Evolutionary conservation across 2,888 invertebrate species (phyloP), one percentile per base, ranked within the genome.

Genomic region (Acrocyrtus sp.): DNA sequence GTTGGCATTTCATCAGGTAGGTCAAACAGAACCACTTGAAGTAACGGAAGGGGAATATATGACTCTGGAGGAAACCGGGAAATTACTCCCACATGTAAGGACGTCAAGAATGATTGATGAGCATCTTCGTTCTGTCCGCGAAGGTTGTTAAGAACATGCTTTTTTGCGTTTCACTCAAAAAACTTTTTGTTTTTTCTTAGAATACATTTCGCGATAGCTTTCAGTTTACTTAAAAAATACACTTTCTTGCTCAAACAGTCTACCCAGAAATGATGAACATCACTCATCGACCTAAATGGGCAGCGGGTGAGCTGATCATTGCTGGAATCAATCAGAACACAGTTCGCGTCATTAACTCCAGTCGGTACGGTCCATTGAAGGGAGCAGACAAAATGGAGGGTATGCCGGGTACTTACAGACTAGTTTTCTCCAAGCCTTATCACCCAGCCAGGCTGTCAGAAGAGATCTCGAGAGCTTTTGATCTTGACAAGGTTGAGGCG

Each of bases 301-400:
- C 75, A 2, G 63, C 75, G 21, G 78, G 77, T 2, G 72, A 74
- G 56, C 62, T 78, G 8, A 41, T 74, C 57, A 48, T 77, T 26
- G 43, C 57, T 1, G 50, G 57, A 43, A 58, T 75, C 19, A 66
- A 70, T 43, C 61, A 66, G 24, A 67, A 70, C 48, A 66, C 65
- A 8, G 45, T 79, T n/a, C 63, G 66, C 24, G 45, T 66, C 27
- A 70, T 79, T 39, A 79, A 77, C 53, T 47, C 58, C 21, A 76
- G 74, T 68, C 58, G 72, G 24, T 79, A 76, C 34, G 78, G 78
- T 8, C 78, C 78, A 10, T 50, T 79, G 17, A 75, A 74, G 10
- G 57, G 56, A 2, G 74, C 70, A 5, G 77, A 74, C 29, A 69
- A 57, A 10, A 53, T 75, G 45, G 65, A 47, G 17, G 62, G 43